Base-by-base conservation (phyloP, 2,797 vertebrate species). In the Morus bassanus region DNA sequence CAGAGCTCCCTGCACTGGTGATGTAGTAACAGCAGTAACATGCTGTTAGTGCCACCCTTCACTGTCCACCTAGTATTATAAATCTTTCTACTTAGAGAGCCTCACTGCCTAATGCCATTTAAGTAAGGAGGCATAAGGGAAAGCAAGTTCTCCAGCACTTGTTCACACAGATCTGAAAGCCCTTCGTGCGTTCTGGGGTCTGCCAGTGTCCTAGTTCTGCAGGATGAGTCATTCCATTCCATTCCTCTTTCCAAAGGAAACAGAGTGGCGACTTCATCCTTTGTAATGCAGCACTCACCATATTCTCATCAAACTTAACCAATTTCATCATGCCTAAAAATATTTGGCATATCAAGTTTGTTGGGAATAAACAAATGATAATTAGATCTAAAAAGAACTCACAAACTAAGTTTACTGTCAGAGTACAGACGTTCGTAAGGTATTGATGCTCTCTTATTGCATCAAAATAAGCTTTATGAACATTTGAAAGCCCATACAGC, bases 361-460 rank as follows among this genome's bases (percentile, higher is more conserved):
- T n/a, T 54, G 88, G 96, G 95, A 95, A 93, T 89, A 94, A 96
- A 95, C 54, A n/a, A 92, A 87, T 35, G 91, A 76, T 59, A 94
- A 23, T 57, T 63, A 90, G 85, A 92, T 84, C 85, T 96, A 94
- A 92, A 91, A 96, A 56, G 90, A 90, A 72, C 37, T 64, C 67
- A 37, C 73, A 74, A n/a, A 70, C 19, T 31, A 37, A 77, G 77
- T 74, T 82, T 64, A 22, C 51, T 37, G 25, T 7, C 53, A 18
- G 54, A 51, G 65, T 30, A 27, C 69, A 75, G 79, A 39, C 1
- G 1, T 50, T 53, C 43, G 2, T 31, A 37, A 60, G 64, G 3
- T 78, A 46, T 31, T n/a, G 54, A 53, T 35, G 67, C 67, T 87
- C 60, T 54, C 53, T 64, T 50, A 18, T 15, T 19, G 33, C 64